Conservation (phyloP, 2,888 invertebrate genomes). For the Formica aserva region DNA sequence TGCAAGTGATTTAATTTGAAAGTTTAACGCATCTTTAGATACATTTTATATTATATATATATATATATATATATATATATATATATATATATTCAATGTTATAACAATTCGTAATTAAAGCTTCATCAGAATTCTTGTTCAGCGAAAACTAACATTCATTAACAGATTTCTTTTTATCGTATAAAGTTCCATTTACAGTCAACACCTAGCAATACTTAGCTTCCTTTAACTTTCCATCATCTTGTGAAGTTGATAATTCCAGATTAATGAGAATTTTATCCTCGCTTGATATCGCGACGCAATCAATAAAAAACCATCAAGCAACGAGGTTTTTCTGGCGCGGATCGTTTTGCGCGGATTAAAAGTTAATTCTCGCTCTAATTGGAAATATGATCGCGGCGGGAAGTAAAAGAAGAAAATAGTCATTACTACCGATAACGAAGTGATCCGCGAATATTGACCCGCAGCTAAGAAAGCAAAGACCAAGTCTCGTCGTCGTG, state of each 20-base stretch:
- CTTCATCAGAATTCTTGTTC: not conserved
- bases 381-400: constrained; percentile 51
- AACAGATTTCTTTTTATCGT: not conserved
- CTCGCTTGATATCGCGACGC: constrained; percentile 23
- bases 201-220: not conserved
- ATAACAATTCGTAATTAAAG: not conserved
- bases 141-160: not conserved
- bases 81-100: not conserved
- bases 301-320: constrained; percentile 40
- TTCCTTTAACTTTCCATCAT: not conserved
- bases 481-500: not conserved
- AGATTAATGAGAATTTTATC: constrained; percentile 41
- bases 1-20: not conserved
- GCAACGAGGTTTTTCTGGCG: constrained; percentile 3
- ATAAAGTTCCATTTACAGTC: not conserved
- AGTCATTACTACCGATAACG: constrained; percentile 31
- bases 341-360: constrained; percentile 39
- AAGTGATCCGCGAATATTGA: constrained; percentile 37
- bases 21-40: not conserved
- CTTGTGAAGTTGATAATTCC: constrained; percentile 26
- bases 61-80: not conserved
- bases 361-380: constrained; percentile 52
- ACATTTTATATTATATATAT: too few species aligned
- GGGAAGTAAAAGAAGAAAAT: constrained; percentile 27
- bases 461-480: constrained; percentile 20